These are phyloP conservation scores for Diaphora mendica DNA, from an alignment of 2,888 invertebrate species.

Conservation along the genomic window DNA sequence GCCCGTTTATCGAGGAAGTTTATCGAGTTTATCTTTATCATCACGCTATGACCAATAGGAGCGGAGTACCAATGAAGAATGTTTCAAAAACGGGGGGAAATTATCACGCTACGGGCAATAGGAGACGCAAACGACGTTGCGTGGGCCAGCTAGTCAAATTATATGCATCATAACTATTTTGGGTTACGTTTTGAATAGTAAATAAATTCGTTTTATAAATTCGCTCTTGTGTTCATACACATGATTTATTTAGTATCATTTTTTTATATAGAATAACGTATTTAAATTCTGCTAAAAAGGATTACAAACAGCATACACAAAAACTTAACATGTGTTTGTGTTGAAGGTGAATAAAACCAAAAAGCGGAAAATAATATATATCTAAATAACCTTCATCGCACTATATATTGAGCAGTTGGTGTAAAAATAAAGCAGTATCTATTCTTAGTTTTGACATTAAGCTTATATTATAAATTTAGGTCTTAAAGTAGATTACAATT, in stretches of 20 bases:
- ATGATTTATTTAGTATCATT: neutral
- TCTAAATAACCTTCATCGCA: neutral
- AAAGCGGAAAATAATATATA: neutral
- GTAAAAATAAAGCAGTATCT: neutral
- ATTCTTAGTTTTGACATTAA: neutral
- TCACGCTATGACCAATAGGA: too few species aligned
- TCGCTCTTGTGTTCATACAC: too few species aligned
- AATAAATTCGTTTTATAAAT: too few species aligned
- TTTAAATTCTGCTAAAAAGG: neutral
- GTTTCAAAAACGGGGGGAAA: too few species aligned
- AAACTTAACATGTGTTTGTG: neutral
- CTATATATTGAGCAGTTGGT: neutral
- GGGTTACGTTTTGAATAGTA: too few species aligned
- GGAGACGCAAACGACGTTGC: too few species aligned
- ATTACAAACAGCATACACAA: neutral
- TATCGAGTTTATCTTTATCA: too few species aligned
- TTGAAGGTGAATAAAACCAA: constrained; percentile 8
- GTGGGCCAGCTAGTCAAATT: too few species aligned
- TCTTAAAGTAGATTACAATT: neutral
- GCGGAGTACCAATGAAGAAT: too few species aligned
- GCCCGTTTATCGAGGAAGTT: too few species aligned
- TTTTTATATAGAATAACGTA: neutral
- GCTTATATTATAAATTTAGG: neutral
- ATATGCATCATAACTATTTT: too few species aligned
- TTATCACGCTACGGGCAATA: too few species aligned